Percentiles rank a stretch among this genome's conserved stretches.
Conservation (phyloP, 2,888 invertebrate species). For the Microdon myrmicae region DNA sequence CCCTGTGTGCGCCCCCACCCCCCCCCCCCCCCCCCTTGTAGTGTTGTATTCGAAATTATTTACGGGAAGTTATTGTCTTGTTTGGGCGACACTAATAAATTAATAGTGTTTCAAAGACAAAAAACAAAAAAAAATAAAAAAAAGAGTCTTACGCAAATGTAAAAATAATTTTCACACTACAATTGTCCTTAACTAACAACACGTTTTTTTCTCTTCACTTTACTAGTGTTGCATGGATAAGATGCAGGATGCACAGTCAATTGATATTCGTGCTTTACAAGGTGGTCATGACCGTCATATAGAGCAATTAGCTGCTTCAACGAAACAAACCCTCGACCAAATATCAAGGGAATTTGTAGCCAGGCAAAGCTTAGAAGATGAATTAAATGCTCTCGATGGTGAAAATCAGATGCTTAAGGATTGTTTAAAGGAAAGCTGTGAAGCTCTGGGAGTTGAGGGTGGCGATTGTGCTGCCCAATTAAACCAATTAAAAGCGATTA, state of each 20-base stretch:
- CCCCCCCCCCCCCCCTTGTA: too few relatives aligned
- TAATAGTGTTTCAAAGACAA: background rate
- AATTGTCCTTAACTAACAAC: background rate
- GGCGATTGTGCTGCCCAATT: constrained; percentile 13
- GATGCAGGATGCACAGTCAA: constrained; percentile 50
- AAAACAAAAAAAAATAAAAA: constrained; percentile 1
- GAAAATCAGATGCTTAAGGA: constrained; percentile 15
- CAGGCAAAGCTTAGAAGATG: constrained; percentile 35
- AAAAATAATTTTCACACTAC: background rate
- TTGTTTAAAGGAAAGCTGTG: constrained; percentile 4
- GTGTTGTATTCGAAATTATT: too few relatives aligned
- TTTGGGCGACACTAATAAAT: too few relatives aligned
- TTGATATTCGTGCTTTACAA: constrained; percentile 15
- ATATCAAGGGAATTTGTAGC: constrained; percentile 59
- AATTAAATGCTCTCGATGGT: constrained; percentile 9
- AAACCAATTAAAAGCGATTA: background rate
- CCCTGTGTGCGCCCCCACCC: too few relatives aligned
- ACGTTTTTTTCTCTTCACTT: background rate
- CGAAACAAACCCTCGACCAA: constrained; percentile 59
- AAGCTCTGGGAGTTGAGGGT: background rate
- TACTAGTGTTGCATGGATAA: constrained; percentile 56
- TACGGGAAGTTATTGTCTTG: too few relatives aligned
- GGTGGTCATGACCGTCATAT: constrained; percentile 54
- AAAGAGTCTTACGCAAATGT: too few relatives aligned
- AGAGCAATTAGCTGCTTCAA: constrained; percentile 59